Evolutionary conservation across 2,113 vertebrate genomes (phyloP).

Genomic region (Oreochromis tanganicae): DNA sequence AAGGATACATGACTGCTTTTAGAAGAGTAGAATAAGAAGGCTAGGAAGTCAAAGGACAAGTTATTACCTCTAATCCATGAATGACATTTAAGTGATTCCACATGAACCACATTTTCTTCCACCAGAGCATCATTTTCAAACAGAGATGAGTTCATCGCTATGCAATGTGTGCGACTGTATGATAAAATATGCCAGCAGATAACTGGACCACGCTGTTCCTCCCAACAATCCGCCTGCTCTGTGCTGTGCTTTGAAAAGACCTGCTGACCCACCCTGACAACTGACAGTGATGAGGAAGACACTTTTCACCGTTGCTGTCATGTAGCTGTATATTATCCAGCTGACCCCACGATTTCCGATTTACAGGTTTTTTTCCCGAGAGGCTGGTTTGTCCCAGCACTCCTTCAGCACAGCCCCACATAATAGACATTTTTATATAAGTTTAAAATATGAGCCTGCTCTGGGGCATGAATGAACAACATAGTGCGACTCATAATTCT

Average conservation of each 20-base stretch:
- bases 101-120: neutral
- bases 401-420: neutral
- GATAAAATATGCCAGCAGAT: neutral
- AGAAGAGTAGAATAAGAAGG: neutral
- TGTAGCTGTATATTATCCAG: neutral
- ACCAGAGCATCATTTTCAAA: neutral
- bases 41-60: neutral
- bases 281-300: neutral
- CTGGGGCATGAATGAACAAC: neutral
- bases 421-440: neutral
- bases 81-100: neutral
- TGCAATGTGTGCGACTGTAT: neutral
- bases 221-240: neutral
- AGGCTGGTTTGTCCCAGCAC: neutral
- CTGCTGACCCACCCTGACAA: neutral
- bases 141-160: neutral
- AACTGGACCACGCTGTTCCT: neutral
- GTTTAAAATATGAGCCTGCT: neutral
- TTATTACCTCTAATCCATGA: neutral
- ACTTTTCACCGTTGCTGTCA: neutral
- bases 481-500: rapidly evolving
- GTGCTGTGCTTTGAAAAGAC: neutral
- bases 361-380: neutral
- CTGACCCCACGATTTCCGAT: neutral
- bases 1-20: neutral